Evolutionary conservation across 2,797 vertebrate genomes (phyloP).

Genomic region (Malacoraja senta): DNA sequence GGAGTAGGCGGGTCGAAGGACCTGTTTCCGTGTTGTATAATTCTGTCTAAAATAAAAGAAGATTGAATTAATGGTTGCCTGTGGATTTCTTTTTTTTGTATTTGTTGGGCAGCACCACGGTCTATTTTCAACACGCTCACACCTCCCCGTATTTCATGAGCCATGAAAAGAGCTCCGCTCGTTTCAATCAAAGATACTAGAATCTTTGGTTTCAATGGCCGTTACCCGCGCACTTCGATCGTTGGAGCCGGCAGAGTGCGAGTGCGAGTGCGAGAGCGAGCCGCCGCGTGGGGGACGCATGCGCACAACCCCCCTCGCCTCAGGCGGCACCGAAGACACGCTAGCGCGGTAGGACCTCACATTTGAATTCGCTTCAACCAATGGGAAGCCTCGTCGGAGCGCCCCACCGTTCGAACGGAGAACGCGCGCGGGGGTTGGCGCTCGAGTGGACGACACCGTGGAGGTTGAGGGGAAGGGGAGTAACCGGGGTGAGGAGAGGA

Average conservation of each 20-base stretch:
- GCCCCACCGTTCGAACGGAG: conserved; percentile 46
- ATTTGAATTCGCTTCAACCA: conserved; percentile 17
- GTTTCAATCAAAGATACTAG: no score
- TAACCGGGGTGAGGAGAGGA: conserved; percentile 26
- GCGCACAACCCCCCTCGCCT: not conserved
- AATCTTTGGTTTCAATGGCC: no score
- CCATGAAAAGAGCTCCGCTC: not conserved
- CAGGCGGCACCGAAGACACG: not conserved
- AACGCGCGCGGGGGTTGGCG: no score
- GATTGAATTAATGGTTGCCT: not conserved
- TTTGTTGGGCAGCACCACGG: not conserved
- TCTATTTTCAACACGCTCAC: not conserved
- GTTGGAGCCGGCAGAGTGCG: no score
- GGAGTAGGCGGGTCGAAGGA: no score
- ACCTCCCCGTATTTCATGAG: not conserved
- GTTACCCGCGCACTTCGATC: no score
- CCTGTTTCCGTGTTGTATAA: no score
- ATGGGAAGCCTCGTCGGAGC: not conserved
- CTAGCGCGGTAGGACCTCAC: not conserved
- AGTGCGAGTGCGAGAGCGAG: no score
- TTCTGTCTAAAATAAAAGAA: no score
- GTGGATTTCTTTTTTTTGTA: not conserved
- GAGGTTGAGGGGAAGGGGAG: conserved; percentile 42
- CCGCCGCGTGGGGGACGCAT: no score
- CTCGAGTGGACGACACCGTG: conserved; percentile 41